phyloP scores from a whole-genome alignment of 2,888 invertebrate genomes.

The Nomada fucata region DNA sequence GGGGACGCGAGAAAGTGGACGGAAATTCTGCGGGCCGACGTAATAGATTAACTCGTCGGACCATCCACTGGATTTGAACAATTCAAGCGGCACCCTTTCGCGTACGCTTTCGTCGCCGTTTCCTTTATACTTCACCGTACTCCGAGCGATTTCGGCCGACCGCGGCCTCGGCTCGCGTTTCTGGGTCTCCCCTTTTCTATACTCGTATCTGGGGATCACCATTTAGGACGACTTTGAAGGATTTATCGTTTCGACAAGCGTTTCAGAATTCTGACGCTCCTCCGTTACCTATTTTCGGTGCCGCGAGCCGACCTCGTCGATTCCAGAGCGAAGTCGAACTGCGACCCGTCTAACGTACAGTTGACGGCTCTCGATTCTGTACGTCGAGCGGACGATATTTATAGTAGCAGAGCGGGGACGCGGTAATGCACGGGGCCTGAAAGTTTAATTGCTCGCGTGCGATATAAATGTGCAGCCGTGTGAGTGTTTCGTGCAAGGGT shows the following conservation, averaged over 20 bases:
- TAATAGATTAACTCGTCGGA: slow-evolving; percentile 47
- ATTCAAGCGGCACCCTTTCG: slow-evolving; percentile 49
- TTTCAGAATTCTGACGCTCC: slow-evolving; percentile 37
- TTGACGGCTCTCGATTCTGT: not conserved
- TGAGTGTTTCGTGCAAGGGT: no score
- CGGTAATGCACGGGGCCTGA: no score
- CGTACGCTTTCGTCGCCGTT: slow-evolving; percentile 20
- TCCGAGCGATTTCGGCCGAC: not conserved
- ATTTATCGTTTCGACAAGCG: slow-evolving; percentile 58
- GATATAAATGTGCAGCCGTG: no score
- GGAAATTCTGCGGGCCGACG: slow-evolving; percentile 24
- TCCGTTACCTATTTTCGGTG: slow-evolving; percentile 14
- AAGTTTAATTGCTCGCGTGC: not conserved
- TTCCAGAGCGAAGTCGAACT: not conserved
- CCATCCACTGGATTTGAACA: slow-evolving; percentile 56
- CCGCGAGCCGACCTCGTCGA: not conserved
- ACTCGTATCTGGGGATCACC: slow-evolving; percentile 47
- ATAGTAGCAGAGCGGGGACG: no score
- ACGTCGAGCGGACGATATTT: not conserved
- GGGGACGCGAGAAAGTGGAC: not conserved
- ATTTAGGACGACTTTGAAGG: slow-evolving; percentile 45
- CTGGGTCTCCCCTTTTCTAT: not conserved
- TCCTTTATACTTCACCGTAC: slow-evolving; percentile 42
- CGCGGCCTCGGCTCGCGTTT: not conserved
- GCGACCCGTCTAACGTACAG: not conserved